These are phyloP conservation scores for Patella ulyssiponensis DNA, from an alignment of 2,888 invertebrate species.

Conservation along the genomic window DNA sequence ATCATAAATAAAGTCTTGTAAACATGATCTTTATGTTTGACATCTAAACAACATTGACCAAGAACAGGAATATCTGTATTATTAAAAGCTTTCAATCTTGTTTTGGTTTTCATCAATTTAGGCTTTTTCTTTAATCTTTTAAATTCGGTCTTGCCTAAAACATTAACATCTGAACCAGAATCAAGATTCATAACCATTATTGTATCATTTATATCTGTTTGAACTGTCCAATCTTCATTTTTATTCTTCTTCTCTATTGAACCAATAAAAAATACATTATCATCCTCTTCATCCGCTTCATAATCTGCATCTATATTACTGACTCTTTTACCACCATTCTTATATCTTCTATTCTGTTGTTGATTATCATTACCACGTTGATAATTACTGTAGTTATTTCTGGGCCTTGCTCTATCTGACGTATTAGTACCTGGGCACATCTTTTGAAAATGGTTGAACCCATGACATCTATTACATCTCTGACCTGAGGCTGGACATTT, in stretches of 20 bases:
- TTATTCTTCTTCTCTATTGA: not conserved
- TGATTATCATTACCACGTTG: conserved; percentile 1
- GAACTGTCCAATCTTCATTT: conserved; percentile 4
- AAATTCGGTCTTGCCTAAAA: not conserved
- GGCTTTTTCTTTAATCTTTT: conserved; percentile 9
- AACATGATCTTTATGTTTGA: conserved; percentile 16
- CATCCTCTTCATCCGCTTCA: not conserved
- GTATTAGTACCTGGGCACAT: not conserved
- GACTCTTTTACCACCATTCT: not conserved
- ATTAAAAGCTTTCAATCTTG: conserved; percentile 10
- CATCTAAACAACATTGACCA: conserved; percentile 7
- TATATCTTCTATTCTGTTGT: conserved; percentile 12
- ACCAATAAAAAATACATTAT: not conserved
- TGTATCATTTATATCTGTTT: not conserved
- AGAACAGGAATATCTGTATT: conserved; percentile 2
- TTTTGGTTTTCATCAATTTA: not conserved
- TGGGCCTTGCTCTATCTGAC: conserved; percentile 16
- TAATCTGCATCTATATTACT: not conserved
- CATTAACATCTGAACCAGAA: conserved; percentile 21
- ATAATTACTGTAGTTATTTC: conserved; percentile 9
- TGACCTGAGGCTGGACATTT: conserved; percentile 23
- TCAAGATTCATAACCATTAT: conserved; percentile 18
- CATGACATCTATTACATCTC: conserved; percentile 15
- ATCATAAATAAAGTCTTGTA: conserved; percentile 20
- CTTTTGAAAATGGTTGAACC: conserved; percentile 17